Percentiles rank a stretch among this genome's conserved stretches.
Evolutionary conservation across 2,888 invertebrate species (phyloP).

Genomic region (Amorpha juglandis): DNA sequence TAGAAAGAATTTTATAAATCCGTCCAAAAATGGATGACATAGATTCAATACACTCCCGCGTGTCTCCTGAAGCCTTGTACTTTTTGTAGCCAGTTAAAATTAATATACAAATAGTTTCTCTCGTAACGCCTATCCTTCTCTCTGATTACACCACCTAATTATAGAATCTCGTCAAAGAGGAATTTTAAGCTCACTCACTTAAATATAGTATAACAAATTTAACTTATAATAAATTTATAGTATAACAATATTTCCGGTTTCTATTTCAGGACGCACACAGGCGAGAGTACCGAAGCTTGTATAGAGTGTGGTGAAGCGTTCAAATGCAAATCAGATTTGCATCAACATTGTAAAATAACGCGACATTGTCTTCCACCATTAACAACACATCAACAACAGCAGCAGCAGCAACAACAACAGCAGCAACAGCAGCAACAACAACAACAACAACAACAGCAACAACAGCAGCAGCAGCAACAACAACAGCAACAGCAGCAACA

Average conservation of each 20-base stretch:
- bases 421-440: slow-evolving; percentile 68
- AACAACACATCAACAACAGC: slow-evolving; percentile 64
- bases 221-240: too few species aligned
- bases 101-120: too few species aligned
- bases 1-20: too few species aligned
- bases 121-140: too few species aligned
- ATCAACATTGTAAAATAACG: slow-evolving; percentile 86
- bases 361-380: slow-evolving; percentile 69
- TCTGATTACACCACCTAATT: too few species aligned
- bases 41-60: too few species aligned
- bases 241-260: slow-evolving; percentile 33
- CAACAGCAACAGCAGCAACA: slow-evolving; percentile 58
- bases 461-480: slow-evolving; percentile 63
- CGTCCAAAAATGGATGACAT: too few species aligned
- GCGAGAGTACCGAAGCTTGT: slow-evolving; percentile 89
- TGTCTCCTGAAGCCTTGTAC: too few species aligned
- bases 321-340: slow-evolving; percentile 88
- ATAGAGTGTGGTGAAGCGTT: slow-evolving; percentile 91
- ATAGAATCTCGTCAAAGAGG: too few species aligned
- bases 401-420: slow-evolving; percentile 55
- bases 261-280: slow-evolving; percentile 86
- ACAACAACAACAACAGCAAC: slow-evolving; percentile 61
- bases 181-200: neutral
- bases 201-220: too few species aligned
- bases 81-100: too few species aligned